phyloP scores from a whole-genome alignment of 2,113 vertebrate genomes.

The Holacanthus passer region DNA sequence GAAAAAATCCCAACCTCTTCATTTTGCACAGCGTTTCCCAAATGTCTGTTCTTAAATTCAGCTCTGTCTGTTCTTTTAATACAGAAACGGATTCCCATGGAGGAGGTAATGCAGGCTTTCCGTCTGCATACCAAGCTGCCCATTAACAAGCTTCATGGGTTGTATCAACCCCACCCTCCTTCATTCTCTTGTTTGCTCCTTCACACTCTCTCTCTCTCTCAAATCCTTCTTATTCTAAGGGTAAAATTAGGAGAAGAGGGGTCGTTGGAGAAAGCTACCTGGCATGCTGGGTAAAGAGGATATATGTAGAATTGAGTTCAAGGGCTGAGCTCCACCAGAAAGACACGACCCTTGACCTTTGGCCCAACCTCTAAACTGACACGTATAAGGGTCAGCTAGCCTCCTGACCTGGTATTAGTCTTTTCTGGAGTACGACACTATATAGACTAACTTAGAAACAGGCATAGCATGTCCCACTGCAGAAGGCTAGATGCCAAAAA shows the following conservation, averaged over 20 bases:
- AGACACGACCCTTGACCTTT: conserved; percentile 60
- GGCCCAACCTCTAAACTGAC: conserved; percentile 60
- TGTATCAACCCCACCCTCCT: conserved; percentile 67
- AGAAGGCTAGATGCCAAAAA: background rate
- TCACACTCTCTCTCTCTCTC: conserved; percentile 23
- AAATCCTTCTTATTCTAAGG: conserved; percentile 51
- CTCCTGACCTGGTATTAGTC: conserved; percentile 54
- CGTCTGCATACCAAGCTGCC: conserved; percentile 76
- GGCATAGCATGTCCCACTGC: background rate
- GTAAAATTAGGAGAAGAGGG: conserved; percentile 48
- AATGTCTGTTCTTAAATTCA: conserved; percentile 50
- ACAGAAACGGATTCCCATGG: conserved; percentile 68
- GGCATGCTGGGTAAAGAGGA: conserved; percentile 57
- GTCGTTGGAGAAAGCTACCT: conserved; percentile 51
- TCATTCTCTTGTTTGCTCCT: conserved; percentile 30
- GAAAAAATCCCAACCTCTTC: conserved; percentile 38
- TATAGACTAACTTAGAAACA: conserved; percentile 34
- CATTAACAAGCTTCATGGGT: conserved; percentile 78
- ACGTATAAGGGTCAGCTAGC: conserved; percentile 45
- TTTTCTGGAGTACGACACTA: conserved; percentile 40
- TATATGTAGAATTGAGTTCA: conserved; percentile 74
- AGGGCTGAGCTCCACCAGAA: conserved; percentile 61
- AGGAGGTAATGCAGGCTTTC: conserved; percentile 62
- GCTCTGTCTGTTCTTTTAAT: conserved; percentile 40
- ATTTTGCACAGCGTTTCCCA: conserved; percentile 49